These are phyloP conservation scores for Cerceris rybyensis DNA, from an alignment of 2,888 invertebrate genomes.

Conservation along the genomic window DNA sequence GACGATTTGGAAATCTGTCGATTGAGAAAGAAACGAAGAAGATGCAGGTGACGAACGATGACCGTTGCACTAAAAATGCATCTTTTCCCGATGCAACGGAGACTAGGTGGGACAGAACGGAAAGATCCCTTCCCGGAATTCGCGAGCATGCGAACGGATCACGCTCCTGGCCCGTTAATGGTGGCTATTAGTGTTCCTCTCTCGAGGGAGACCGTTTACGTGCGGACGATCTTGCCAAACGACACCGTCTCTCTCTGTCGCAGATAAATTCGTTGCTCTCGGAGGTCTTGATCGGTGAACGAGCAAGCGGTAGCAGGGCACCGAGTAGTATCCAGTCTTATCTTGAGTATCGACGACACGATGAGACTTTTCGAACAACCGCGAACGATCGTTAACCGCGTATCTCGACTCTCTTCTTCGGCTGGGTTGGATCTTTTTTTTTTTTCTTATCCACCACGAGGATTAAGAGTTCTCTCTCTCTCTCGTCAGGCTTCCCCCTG, in stretches of 20 bases:
- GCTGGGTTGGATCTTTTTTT: neutral
- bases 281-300: conserved; percentile 13
- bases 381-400: conserved; percentile 13
- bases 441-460: neutral
- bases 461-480: neutral
- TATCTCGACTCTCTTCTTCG: neutral
- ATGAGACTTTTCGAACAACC: conserved; percentile 26
- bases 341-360: conserved; percentile 50
- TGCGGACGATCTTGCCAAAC: conserved; percentile 56
- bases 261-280: conserved; percentile 60
- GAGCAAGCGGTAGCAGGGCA: conserved; percentile 10
- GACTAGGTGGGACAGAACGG: conserved; percentile 37
- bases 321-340: conserved; percentile 13
- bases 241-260: conserved; percentile 45
- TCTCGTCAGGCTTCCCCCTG: neutral
- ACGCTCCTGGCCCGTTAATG: conserved; percentile 64
- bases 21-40: neutral
- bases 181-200: conserved; percentile 62
- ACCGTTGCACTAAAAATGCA: conserved; percentile 50
- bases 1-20: neutral
- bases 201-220: conserved; percentile 58
- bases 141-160: conserved; percentile 60
- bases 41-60: conserved; percentile 40
- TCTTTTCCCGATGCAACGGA: conserved; percentile 30
- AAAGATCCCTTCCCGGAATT: conserved; percentile 63